Percentiles rank a stretch among this genome's conserved stretches.
phyloP scores from a whole-genome alignment of 2,113 vertebrate species.

The Genyomyrus donnyi region DNA sequence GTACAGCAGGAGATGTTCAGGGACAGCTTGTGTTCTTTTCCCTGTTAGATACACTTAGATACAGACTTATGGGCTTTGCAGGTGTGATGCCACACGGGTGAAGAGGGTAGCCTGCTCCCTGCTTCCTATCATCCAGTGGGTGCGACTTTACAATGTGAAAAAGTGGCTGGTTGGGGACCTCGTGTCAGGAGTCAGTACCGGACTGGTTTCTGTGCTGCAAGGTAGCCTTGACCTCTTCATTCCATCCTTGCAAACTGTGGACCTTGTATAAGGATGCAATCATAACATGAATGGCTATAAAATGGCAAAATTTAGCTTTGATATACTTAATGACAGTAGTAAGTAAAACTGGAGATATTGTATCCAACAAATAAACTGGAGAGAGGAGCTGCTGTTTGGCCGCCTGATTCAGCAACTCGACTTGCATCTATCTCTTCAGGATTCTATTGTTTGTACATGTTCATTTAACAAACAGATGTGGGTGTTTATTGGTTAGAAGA shows the following conservation, averaged over 20 bases:
- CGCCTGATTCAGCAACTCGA: background rate
- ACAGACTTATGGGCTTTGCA: slow-evolving; percentile 44
- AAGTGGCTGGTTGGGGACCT: slow-evolving; percentile 86
- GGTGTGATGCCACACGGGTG: slow-evolving; percentile 68
- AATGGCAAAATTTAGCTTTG: background rate
- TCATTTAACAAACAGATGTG: background rate
- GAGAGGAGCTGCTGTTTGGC: background rate
- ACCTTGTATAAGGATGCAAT: background rate
- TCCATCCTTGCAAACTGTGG: background rate
- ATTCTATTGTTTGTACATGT: background rate
- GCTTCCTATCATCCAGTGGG: slow-evolving; percentile 76
- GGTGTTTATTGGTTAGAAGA: background rate
- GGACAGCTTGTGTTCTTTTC: background rate
- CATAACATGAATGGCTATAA: background rate
- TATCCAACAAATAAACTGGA: background rate
- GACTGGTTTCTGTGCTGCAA: slow-evolving; percentile 90
- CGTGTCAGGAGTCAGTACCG: slow-evolving; percentile 84
- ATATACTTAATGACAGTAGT: background rate
- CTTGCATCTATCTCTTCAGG: background rate
- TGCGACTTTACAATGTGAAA: slow-evolving; percentile 72
- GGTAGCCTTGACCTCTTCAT: slow-evolving; percentile 55
- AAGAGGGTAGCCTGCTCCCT: slow-evolving; percentile 67
- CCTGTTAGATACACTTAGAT: background rate
- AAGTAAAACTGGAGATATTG: background rate
- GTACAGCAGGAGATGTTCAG: background rate